A percentile compares a stretch with the other conserved stretches of the same genome.
These are phyloP conservation scores for Leptoteleia sp. DNA, from an alignment of 1,140 invertebrate genomes.

Conservation along the genomic window DNA sequence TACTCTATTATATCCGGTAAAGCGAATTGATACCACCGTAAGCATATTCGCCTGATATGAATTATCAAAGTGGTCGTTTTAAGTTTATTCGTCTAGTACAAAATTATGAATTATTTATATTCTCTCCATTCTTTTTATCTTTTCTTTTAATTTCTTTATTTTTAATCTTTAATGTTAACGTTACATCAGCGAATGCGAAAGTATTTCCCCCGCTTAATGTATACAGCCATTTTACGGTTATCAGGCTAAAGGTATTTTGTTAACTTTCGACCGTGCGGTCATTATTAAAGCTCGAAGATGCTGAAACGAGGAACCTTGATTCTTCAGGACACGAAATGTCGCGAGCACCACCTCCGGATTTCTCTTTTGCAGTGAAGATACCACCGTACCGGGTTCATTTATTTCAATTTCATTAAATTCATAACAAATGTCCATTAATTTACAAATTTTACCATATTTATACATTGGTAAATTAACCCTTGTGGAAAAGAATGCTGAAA, in stretches of 20 bases:
- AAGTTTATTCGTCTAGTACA: conserved; percentile 73
- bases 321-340: too few relatives aligned
- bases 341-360: too few relatives aligned
- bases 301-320: too few relatives aligned
- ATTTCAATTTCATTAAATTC: too few relatives aligned
- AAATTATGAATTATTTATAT: conserved; percentile 76
- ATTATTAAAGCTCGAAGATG: too few relatives aligned
- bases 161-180: conserved; percentile 51
- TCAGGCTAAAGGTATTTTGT: conserved; percentile 39
- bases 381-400: too few relatives aligned
- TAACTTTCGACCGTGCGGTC: conserved; percentile 41
- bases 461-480: too few relatives aligned
- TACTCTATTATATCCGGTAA: conserved; percentile 39
- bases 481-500: too few relatives aligned
- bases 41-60: conserved; percentile 67
- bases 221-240: conserved; percentile 50
- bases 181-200: conserved; percentile 40
- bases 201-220: conserved; percentile 45
- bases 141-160: too few relatives aligned
- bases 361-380: too few relatives aligned
- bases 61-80: conserved; percentile 67
- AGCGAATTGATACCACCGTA: conserved; percentile 53
- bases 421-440: too few relatives aligned
- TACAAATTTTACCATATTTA: too few relatives aligned
- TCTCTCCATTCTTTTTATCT: conserved; percentile 42